Evolutionary conservation across 1,140 invertebrate genomes (phyloP), one percentile per base, ranked within the genome.

Genomic region (Arctopsyche grandis): DNA sequence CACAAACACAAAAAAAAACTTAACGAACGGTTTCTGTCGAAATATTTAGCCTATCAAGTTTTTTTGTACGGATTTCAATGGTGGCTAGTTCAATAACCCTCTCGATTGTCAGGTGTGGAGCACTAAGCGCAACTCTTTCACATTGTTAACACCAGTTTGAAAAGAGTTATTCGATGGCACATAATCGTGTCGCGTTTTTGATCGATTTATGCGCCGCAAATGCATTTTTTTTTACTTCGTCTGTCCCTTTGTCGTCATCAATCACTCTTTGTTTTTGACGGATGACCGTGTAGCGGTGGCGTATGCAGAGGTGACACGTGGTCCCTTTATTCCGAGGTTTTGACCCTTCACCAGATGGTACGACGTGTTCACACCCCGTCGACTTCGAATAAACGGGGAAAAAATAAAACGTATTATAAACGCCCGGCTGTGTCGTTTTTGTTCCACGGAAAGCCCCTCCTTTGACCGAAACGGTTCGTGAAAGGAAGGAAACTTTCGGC

Each of bases 211-310:
- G n/a, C n/a, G n/a, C n/a, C n/a, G n/a, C n/a, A n/a, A n/a, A n/a
- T n/a, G n/a, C n/a, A n/a, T 38, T 38, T 38, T 38, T 38, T 38
- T 38, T 38, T 38, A 38, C 7, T 38, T 38, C 7, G 43, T 24
- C 26, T 22, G n/a, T 77, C 24, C 58, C 52, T 79, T 38, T 74
- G 63, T 56, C 43, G 70, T 71, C 58, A 79, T 79, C 60, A 21
- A 75, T 69, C 63, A 22, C 21, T 66, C 24, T 9, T 66, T 26
- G 63, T 66, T 66, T 66, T 66, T 26, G 63, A 66, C 63, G 63
- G 63, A 22, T 60, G 9, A 19, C 9, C n/a, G 58, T 19, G 58
- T 60, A 60, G 58, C 16, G 1, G 19, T 9, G 58, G 58, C n/a
- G 3, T 16, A 60, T 9, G 58, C 58, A 60, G 14, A n/a, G 21